These are phyloP conservation scores for Drosophila kohkoa DNA, from an alignment of 1,140 invertebrate species.

Conservation along the genomic window DNA sequence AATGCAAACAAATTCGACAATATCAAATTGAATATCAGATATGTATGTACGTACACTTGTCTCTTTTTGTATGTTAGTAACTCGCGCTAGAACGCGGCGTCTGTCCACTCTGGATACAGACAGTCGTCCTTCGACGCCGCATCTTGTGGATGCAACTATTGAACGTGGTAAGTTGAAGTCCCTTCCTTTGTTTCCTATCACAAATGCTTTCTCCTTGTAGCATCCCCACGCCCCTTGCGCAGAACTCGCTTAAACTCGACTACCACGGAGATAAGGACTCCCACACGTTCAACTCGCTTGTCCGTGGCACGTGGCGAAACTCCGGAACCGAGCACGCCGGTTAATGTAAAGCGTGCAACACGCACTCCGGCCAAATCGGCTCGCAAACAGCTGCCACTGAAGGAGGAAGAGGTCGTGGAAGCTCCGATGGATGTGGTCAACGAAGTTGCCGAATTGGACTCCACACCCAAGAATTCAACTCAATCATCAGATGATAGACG, in stretches of 20 bases:
- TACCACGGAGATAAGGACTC: constrained; percentile 58
- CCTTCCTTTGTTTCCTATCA: background rate
- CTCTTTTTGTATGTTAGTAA: constrained; percentile 48
- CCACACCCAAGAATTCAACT: background rate
- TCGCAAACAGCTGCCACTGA: constrained; percentile 45
- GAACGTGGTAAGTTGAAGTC: constrained; percentile 55
- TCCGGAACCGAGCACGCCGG: constrained; percentile 50
- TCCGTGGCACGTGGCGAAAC: constrained; percentile 63
- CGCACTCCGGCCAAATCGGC: constrained; percentile 54
- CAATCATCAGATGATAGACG: constrained; percentile 30
- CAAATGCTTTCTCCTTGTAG: constrained; percentile 14
- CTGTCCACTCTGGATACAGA: constrained; percentile 59
- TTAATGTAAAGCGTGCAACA: constrained; percentile 34
- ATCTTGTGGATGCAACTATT: constrained; percentile 37
- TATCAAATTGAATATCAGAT: too few species aligned
- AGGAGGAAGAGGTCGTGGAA: constrained; percentile 35
- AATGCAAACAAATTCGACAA: constrained; percentile 6
- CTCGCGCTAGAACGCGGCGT: constrained; percentile 68
- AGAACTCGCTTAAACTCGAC: constrained; percentile 64
- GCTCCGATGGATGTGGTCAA: background rate
- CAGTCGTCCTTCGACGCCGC: constrained; percentile 65
- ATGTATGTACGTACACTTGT: background rate
- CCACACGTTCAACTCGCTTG: constrained; percentile 50
- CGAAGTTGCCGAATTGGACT: background rate
- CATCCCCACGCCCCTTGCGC: constrained; percentile 60